Base-by-base conservation (phyloP, 2,113 vertebrate genomes). In the Genyomyrus donnyi region DNA sequence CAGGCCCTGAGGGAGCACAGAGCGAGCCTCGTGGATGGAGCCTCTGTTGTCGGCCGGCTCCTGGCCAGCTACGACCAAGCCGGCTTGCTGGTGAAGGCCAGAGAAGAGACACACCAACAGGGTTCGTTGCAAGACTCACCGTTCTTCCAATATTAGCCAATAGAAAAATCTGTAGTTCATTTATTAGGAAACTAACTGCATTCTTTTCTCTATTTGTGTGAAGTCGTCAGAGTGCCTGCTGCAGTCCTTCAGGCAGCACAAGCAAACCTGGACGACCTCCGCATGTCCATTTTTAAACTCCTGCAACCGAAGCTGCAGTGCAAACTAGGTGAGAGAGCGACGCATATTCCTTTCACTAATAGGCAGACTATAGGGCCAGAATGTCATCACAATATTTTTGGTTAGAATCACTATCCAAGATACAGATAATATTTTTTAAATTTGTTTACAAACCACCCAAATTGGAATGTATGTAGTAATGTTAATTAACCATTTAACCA, bases 281-380 rank as follows among this genome's bases (percentile, higher is more conserved):
- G 97, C 94, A 95, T 95, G 24, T 90, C 90, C 0, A 53, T 96
- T 90, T 97, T 98, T 92, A 91, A 92, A 45, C 93, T 94, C 8
- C 94, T 99, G 92, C 95, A 98, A 87, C 95, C 96, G 21, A 96
- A 90, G 46, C 95, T 99, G 90, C 96, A 91, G 2, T 97, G 96
- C 93, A 93, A 96, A 90, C 94, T 97, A 52, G 98, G 98, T 99
- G 96, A 97, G 96, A n/a, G 7, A 24, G 80, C 8, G 15, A 48
- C 8, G 21, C 19, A 48, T 48, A 11, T 48, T 21, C 31, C 39
- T 46, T 84, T 24, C 42, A 10, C 39, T 46, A 84, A 48, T 48
- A 21, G 56, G 7, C 56, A 8, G 35, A 45, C 19, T 83, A 2
- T 24, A 21, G 42, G 31, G 77, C 27, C 27, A 70, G n/a, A 70